Conservation (phyloP, 2,888 invertebrate species). For the Cyclophora punctaria region DNA sequence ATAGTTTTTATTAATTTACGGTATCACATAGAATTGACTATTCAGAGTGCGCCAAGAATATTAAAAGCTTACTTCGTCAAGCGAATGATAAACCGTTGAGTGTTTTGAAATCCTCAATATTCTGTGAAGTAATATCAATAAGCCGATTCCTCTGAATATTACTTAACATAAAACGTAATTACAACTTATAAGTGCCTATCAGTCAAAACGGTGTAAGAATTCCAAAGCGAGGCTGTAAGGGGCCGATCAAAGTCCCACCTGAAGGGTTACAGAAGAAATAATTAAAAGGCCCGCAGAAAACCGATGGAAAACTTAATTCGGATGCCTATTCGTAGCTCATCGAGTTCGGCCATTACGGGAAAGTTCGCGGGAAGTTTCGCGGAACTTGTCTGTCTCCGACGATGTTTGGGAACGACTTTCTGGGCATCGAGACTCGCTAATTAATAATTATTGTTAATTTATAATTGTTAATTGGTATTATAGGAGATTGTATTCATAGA, state of each 20-base stretch:
- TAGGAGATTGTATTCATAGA: no score
- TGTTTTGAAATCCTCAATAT: no score
- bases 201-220: constrained; percentile 36
- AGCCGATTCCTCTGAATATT: no score
- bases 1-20: no score
- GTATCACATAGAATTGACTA: no score
- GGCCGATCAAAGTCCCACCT: constrained; percentile 50
- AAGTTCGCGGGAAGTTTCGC: constrained; percentile 35
- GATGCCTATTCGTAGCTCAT: constrained; percentile 71
- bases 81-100: no score
- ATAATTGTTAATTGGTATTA: constrained; percentile 60
- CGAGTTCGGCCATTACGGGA: constrained; percentile 42
- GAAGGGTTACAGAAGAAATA: constrained; percentile 55
- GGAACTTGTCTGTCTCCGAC: constrained; percentile 37
- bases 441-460: constrained; percentile 45
- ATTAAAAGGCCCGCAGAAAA: constrained; percentile 71
- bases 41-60: no score
- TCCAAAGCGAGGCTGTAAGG: constrained; percentile 34
- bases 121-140: no score
- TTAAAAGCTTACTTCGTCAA: no score
- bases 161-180: constrained; percentile 31
- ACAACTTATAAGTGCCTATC: constrained; percentile 41
- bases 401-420: constrained; percentile 64
- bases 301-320: constrained; percentile 62
- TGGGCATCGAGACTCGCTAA: constrained; percentile 26